These are phyloP conservation scores for Sceloporus undulatus DNA, from an alignment of 2,113 vertebrate species.

Conservation along the genomic window DNA sequence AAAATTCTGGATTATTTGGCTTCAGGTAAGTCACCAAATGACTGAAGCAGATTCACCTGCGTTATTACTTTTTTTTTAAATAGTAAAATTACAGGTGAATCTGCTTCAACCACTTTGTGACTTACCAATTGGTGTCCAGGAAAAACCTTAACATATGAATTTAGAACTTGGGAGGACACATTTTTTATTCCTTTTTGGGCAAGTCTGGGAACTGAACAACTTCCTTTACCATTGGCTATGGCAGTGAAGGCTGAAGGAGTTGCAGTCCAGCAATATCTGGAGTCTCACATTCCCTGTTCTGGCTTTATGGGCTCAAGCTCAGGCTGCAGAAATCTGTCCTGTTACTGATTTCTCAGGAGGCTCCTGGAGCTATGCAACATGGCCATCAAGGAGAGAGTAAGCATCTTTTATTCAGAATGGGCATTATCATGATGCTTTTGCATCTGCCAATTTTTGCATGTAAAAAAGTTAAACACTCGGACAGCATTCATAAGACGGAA, in stretches of 20 bases:
- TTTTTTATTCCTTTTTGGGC: background rate
- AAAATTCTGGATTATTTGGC: background rate
- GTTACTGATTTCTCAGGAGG: background rate
- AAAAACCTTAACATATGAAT: background rate
- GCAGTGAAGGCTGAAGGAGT: background rate
- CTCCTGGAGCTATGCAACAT: background rate
- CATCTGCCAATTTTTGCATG: background rate
- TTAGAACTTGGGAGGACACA: too few species aligned
- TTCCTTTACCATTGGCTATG: background rate
- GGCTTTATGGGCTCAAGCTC: too few species aligned
- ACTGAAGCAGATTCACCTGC: too few species aligned
- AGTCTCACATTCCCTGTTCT: background rate
- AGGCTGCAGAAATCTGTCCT: background rate
- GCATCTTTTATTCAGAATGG: background rate
- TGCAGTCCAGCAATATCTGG: background rate
- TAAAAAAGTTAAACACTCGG: background rate
- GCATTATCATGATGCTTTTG: background rate
- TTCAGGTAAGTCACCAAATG: background rate
- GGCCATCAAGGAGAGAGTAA: too few species aligned
- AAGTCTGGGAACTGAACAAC: background rate
- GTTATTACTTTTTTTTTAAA: background rate
- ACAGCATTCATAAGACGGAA: background rate
- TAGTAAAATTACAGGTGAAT: too few species aligned
- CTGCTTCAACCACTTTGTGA: too few species aligned
- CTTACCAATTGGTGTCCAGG: background rate